Evolutionary conservation across 2,113 vertebrate genomes (phyloP).

Genomic region (Pimephales promelas): DNA sequence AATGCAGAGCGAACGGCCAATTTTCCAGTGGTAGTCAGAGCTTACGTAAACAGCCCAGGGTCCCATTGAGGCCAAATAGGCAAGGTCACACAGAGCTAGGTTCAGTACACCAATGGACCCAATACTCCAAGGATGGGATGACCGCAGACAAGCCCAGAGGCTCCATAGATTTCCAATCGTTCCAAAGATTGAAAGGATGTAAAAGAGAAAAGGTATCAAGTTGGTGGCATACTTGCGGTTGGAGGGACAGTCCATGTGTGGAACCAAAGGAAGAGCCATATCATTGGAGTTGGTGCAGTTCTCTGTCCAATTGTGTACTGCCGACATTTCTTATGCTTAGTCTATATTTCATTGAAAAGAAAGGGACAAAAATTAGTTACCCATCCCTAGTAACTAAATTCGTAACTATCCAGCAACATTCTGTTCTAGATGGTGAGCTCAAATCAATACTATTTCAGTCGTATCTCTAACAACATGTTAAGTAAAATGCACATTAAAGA

Average conservation of each 20-base stretch:
- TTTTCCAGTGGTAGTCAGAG: conserved; percentile 52
- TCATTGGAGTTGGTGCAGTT: conserved; percentile 35
- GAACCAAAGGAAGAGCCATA: conserved; percentile 45
- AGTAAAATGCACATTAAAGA: background rate
- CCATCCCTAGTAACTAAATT: background rate
- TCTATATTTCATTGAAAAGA: background rate
- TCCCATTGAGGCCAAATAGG: conserved; percentile 51
- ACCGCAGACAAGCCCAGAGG: conserved; percentile 48
- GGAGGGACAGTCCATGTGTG: conserved; percentile 40
- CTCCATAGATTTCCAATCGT: conserved; percentile 55
- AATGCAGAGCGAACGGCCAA: conserved; percentile 37
- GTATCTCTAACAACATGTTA: background rate
- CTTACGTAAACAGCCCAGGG: conserved; percentile 48
- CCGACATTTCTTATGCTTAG: conserved; percentile 31
- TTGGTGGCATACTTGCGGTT: conserved; percentile 14
- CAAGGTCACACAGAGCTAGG: conserved; percentile 57
- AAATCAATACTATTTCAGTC: background rate
- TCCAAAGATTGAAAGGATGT: conserved; percentile 50
- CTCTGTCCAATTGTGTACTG: conserved; percentile 16
- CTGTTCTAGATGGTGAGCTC: background rate
- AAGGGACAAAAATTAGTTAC: background rate
- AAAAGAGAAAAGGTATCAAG: conserved; percentile 47
- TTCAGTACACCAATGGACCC: conserved; percentile 57
- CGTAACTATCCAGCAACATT: background rate
- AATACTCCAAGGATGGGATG: conserved; percentile 54